Base-by-base conservation (phyloP, 2,113 vertebrate genomes). In the Galbula dea region DNA sequence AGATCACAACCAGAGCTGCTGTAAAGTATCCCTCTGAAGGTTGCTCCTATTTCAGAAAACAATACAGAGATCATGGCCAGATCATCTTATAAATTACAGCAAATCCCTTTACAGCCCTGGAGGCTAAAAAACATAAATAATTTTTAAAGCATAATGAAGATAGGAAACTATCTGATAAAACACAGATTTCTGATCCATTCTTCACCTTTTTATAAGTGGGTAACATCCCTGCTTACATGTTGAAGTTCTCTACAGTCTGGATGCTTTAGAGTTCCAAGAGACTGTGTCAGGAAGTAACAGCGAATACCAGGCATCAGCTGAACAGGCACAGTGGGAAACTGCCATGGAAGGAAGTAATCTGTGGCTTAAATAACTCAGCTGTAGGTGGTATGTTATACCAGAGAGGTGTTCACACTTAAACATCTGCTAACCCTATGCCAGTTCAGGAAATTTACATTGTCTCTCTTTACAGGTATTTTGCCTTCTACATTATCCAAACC, bases 291-390 rank as follows among this genome's bases (percentile, higher is more conserved):
- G 63, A 95, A 79, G 43, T 54, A 66, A 39, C 45, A 81, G 69
- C 15, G 59, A 87, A 77, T 68, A 86, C 34, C 63, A 69, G 59
- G 54, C 54, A 51, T 48, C 41, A 77, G 78, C 41, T 86, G 73
- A 92, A 83, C 37, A 72, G 86, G 55, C 71, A 77, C 77, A 85
- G 84, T 39, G 49, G 68, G 90, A 91, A 80, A 79, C 61, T 81
- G 55, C 63, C 78, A 49, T 58, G 80, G 65, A 94, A 94, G 79
- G 75, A 94, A 83, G 72, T 55, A 58, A 91, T 88, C 22, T 86
- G 79, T 81, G 54, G 84, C 59, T 91, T 82, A 81, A 82, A 61
- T 81, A 90, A 68, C 45, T 81, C 86, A 88, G 80, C 66, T 72
- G 88, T 48, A 82, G 59, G 71, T 67, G 71, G 67, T 67, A 62